Percentiles rank a stretch among this genome's conserved stretches.
Evolutionary conservation across 1,140 invertebrate genomes (phyloP).

Genomic region (Diplogasteroides magnus): DNA sequence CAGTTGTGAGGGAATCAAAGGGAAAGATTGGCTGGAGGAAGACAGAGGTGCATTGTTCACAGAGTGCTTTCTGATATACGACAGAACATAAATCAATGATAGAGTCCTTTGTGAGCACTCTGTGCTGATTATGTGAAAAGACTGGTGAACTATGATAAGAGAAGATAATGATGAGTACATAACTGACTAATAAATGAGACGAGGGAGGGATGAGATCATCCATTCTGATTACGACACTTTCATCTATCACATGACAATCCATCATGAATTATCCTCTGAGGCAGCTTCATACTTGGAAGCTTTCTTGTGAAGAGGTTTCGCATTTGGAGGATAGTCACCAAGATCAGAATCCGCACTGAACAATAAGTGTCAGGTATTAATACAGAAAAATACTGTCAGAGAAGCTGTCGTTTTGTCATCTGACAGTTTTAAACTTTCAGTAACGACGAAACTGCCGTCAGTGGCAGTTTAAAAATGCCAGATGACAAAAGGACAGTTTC

Average conservation of each 20-base stretch:
- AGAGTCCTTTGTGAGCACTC: too few species aligned
- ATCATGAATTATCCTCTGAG: neutral
- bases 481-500: too few species aligned
- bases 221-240: neutral
- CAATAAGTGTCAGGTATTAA: neutral
- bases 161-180: neutral
- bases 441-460: too few species aligned
- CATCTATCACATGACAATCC: neutral
- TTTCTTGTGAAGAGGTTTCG: neutral
- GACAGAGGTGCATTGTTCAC: neutral
- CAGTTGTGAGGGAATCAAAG: neutral
- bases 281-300: neutral
- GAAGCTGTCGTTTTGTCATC: neutral
- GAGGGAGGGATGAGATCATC: neutral
- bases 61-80: neutral
- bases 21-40: neutral
- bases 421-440: too few species aligned
- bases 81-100: neutral
- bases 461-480: too few species aligned
- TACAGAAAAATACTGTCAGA: neutral
- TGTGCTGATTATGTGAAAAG: too few species aligned
- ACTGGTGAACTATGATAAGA: neutral
- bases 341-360: neutral
- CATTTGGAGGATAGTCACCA: neutral
- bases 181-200: neutral